These are phyloP conservation scores for Sapayoa aenigma DNA, from an alignment of 2,113 vertebrate genomes.

Conservation along the genomic window DNA sequence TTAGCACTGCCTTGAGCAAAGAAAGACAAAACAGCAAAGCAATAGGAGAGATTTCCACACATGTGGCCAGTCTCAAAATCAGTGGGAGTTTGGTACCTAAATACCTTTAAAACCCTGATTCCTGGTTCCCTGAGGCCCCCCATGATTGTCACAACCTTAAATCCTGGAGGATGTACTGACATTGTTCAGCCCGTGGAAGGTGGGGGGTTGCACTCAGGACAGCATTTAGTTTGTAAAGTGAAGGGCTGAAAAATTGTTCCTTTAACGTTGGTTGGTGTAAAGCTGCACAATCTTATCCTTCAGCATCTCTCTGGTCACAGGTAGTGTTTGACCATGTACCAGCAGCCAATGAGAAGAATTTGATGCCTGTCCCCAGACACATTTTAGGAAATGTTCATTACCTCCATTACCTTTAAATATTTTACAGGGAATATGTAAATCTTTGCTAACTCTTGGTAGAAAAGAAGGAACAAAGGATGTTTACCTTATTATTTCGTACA, in stretches of 20 bases:
- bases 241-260: neutral
- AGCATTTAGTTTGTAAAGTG: neutral
- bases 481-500: neutral
- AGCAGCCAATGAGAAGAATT: neutral
- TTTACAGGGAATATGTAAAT: neutral
- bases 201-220: neutral
- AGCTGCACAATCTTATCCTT: neutral
- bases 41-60: slow-evolving; percentile 28
- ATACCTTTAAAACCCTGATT: slow-evolving; percentile 27
- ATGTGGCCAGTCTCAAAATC: slow-evolving; percentile 27
- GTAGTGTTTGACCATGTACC: neutral
- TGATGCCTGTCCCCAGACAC: neutral
- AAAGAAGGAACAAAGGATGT: neutral
- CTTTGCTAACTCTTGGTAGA: neutral
- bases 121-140: neutral
- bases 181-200: neutral
- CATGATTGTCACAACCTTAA: slow-evolving; percentile 25
- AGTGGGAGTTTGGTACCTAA: slow-evolving; percentile 14
- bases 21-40: slow-evolving; percentile 14
- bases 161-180: neutral
- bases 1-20: slow-evolving; percentile 41
- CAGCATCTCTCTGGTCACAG: neutral
- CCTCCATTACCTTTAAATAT: neutral
- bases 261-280: neutral
- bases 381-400: neutral